These are phyloP conservation scores for Andrena cerasifolii DNA, from an alignment of 1,140 invertebrate genomes.

Conservation along the genomic window DNA sequence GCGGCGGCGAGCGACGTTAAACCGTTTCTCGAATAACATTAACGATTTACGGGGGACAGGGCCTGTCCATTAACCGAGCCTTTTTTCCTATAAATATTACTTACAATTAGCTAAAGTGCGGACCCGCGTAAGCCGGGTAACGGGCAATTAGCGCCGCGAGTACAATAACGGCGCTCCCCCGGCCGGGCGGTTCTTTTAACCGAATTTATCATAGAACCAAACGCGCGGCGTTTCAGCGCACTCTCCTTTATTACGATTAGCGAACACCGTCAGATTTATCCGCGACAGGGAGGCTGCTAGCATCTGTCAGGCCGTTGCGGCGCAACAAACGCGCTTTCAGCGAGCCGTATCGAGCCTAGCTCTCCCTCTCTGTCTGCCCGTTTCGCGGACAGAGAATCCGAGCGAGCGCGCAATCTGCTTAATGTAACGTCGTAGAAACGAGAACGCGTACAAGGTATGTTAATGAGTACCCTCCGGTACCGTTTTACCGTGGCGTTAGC, in stretches of 20 bases:
- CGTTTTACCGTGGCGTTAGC: slow-evolving; percentile 20
- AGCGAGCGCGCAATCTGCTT: slow-evolving; percentile 36
- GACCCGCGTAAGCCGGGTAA: background rate
- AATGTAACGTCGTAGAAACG: slow-evolving; percentile 30
- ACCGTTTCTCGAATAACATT: slow-evolving; percentile 16
- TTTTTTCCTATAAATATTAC: slow-evolving; percentile 5
- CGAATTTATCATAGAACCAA: background rate
- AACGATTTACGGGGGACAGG: slow-evolving; percentile 26
- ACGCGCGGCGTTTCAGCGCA: background rate
- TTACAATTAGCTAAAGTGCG: background rate
- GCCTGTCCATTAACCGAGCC: slow-evolving; percentile 21
- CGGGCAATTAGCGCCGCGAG: background rate
- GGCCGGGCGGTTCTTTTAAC: background rate
- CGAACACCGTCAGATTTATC: background rate
- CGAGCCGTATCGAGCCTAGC: background rate
- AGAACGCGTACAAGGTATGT: slow-evolving; percentile 9
- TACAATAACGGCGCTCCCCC: background rate
- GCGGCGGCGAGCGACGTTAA: background rate
- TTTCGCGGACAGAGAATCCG: slow-evolving; percentile 23
- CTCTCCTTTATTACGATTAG: slow-evolving; percentile 21
- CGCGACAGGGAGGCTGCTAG: background rate
- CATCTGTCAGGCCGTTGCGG: background rate
- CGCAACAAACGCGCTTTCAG: background rate
- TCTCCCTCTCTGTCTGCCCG: background rate
- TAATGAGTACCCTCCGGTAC: slow-evolving; percentile 41